Conservation (phyloP, 2,888 invertebrate species). For the Nycteola revayana region DNA sequence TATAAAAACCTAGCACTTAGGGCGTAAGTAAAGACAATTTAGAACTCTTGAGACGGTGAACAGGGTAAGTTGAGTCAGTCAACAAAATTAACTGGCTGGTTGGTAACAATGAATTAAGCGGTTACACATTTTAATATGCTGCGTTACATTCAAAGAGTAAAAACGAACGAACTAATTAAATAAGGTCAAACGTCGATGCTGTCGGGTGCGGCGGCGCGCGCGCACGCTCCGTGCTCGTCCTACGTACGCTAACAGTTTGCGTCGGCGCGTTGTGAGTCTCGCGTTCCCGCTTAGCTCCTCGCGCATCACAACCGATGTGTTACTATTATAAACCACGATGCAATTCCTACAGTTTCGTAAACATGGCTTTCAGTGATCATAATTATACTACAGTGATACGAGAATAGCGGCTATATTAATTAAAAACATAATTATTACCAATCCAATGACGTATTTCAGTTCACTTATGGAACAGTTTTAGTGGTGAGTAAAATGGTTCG, state of each 20-base stretch:
- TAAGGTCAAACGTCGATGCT: slow-evolving; percentile 74
- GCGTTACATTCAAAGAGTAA: slow-evolving; percentile 75
- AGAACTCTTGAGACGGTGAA: slow-evolving; percentile 5
- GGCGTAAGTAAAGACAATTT: background rate
- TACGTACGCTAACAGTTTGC: slow-evolving; percentile 52
- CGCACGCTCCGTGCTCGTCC: slow-evolving; percentile 38
- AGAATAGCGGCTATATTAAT: slow-evolving; percentile 5
- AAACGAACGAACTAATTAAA: slow-evolving; percentile 81
- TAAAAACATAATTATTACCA: slow-evolving; percentile 14
- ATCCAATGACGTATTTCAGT: slow-evolving; percentile 17
- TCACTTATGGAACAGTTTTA: slow-evolving; percentile 8
- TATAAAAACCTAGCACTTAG: too few species aligned
- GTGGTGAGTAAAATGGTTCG: slow-evolving; percentile 17
- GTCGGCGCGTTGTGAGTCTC: slow-evolving; percentile 43
- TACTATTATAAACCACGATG: slow-evolving; percentile 16
- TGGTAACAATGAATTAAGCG: slow-evolving; percentile 71
- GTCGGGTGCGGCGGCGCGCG: slow-evolving; percentile 35
- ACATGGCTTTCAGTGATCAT: slow-evolving; percentile 18
- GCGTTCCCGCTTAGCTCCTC: slow-evolving; percentile 24
- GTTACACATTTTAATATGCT: slow-evolving; percentile 73
- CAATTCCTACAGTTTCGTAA: slow-evolving; percentile 12
- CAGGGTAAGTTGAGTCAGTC: slow-evolving; percentile 12
- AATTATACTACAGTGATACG: slow-evolving; percentile 21
- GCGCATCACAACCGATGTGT: slow-evolving; percentile 5
- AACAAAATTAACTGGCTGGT: slow-evolving; percentile 50